Conservation (phyloP, 1,140 invertebrate species). For the Rhyacophila brunnea region DNA sequence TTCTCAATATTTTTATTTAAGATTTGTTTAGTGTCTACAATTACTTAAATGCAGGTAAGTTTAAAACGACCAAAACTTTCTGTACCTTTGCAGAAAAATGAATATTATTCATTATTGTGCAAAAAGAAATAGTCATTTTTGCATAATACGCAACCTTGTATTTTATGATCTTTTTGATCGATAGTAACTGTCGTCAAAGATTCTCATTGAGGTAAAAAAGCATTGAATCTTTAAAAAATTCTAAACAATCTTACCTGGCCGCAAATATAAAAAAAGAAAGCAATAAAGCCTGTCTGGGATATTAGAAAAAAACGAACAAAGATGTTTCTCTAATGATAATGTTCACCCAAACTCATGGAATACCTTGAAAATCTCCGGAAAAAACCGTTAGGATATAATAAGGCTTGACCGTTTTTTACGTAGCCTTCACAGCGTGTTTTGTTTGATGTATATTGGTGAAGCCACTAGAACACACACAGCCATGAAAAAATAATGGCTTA, state of each 20-base stretch:
- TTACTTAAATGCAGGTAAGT: too few relatives aligned
- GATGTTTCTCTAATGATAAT: slow-evolving; percentile 35
- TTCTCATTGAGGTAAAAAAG: too few relatives aligned
- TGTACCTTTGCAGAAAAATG: too few relatives aligned
- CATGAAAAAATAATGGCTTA: slow-evolving; percentile 17
- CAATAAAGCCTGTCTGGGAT: slow-evolving; percentile 13
- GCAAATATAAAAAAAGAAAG: slow-evolving; percentile 20
- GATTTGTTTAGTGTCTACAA: too few relatives aligned
- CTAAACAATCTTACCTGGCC: slow-evolving; percentile 28
- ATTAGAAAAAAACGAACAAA: slow-evolving; percentile 21
- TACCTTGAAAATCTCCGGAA: slow-evolving; percentile 22
- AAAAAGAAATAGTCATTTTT: too few relatives aligned
- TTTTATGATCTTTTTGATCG: background rate
- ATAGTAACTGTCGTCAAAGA: too few relatives aligned
- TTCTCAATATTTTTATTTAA: too few relatives aligned
- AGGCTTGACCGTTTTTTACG: slow-evolving; percentile 27
- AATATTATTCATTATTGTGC: too few relatives aligned
- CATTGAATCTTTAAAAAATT: background rate
- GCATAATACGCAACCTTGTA: background rate
- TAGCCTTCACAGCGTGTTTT: slow-evolving; percentile 12
- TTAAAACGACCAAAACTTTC: too few relatives aligned
- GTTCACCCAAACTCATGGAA: slow-evolving; percentile 32
- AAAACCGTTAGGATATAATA: slow-evolving; percentile 16
- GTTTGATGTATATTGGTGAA: slow-evolving; percentile 17
- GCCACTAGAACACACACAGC: slow-evolving; percentile 2